Evolutionary conservation across 2,113 vertebrate genomes (phyloP).

Genomic region (Cynopterus brachyotis): DNA sequence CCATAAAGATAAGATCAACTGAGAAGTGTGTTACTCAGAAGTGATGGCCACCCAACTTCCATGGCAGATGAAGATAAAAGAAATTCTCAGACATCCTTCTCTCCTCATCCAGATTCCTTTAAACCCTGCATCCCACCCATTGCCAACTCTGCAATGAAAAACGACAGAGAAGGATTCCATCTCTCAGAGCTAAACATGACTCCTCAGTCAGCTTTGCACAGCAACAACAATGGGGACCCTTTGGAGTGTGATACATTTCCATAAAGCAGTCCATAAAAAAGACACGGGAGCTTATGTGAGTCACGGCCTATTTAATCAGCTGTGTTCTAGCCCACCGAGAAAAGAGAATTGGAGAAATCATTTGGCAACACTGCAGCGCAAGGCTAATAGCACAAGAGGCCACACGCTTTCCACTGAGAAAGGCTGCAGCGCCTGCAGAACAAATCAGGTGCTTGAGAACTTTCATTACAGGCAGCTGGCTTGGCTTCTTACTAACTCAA

Average conservation of each 20-base stretch:
- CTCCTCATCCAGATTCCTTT: slow-evolving; percentile 15
- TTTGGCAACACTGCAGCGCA: slow-evolving; percentile 48
- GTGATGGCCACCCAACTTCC: not conserved
- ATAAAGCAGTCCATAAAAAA: slow-evolving; percentile 70
- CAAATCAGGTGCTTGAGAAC: slow-evolving; percentile 34
- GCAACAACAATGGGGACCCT: slow-evolving; percentile 43
- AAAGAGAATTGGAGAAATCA: slow-evolving; percentile 65
- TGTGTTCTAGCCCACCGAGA: slow-evolving; percentile 62
- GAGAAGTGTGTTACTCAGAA: not conserved
- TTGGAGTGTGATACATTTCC: slow-evolving; percentile 59
- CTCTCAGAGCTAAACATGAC: slow-evolving; percentile 32
- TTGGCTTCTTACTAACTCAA: slow-evolving; percentile 45
- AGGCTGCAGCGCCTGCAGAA: not conserved
- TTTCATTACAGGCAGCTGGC: not conserved
- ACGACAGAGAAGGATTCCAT: not conserved
- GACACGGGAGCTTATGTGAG: slow-evolving; percentile 61
- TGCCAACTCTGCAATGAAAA: slow-evolving; percentile 22
- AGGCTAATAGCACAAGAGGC: slow-evolving; percentile 27
- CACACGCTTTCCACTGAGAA: not conserved
- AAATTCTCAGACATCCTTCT: slow-evolving; percentile 32
- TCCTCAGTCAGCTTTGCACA: not conserved
- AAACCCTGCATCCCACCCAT: not conserved
- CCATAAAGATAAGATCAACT: slow-evolving; percentile 66
- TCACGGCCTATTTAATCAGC: slow-evolving; percentile 71
- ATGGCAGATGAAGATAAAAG: slow-evolving; percentile 55